phyloP scores from a whole-genome alignment of 2,113 vertebrate species.

The Petromus typicus region DNA sequence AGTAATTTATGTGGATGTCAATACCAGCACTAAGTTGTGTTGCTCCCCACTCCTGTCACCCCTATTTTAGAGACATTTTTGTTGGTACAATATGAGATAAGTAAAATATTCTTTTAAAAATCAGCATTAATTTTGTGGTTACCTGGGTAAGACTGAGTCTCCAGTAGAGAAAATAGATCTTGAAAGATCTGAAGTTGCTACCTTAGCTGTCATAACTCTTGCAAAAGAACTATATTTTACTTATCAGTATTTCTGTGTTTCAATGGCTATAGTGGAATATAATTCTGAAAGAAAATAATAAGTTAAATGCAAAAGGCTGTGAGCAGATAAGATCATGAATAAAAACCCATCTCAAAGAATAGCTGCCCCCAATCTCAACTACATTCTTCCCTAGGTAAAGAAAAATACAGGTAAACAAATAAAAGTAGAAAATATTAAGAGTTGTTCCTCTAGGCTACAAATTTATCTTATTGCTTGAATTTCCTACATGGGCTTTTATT shows the following conservation, averaged over 20 bases:
- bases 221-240: neutral
- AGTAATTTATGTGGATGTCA: neutral
- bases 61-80: neutral
- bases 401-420: neutral
- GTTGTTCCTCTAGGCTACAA: neutral
- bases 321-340: neutral
- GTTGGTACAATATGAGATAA: neutral
- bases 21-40: no score
- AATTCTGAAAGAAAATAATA: neutral
- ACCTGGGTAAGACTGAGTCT: neutral
- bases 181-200: neutral
- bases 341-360: neutral
- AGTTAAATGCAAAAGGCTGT: neutral
- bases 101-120: neutral
- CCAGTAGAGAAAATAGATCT: neutral
- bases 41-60: no score
- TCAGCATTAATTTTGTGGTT: neutral
- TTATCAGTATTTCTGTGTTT: neutral
- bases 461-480: conserved; percentile 44
- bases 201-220: neutral
- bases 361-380: neutral
- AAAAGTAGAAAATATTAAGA: neutral
- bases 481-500: conserved; percentile 40
- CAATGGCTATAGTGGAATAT: neutral
- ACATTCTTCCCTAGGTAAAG: neutral